These are phyloP conservation scores for Malthinus seriepunctatus DNA, from an alignment of 2,888 invertebrate genomes.

Conservation along the genomic window DNA sequence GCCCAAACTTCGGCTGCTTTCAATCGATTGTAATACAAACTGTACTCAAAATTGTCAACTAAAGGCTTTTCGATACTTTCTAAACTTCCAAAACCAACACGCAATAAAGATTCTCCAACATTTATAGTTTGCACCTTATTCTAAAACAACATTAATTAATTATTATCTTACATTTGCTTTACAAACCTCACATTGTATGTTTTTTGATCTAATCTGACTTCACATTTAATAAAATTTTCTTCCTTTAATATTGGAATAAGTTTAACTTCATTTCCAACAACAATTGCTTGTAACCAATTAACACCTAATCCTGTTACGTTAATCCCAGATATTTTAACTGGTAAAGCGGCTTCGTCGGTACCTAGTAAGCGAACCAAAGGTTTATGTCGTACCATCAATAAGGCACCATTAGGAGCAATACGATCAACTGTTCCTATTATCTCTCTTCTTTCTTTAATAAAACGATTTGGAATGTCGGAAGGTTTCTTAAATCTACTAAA, in stretches of 20 bases:
- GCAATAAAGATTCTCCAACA: slow-evolving; percentile 59
- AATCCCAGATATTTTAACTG: slow-evolving; percentile 59
- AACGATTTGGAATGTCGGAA: slow-evolving; percentile 51
- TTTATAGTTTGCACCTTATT: slow-evolving; percentile 51
- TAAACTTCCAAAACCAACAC: slow-evolving; percentile 71
- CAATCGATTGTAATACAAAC: slow-evolving; percentile 52
- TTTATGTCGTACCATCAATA: slow-evolving; percentile 53
- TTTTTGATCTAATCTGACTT: slow-evolving; percentile 49
- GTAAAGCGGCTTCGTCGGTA: slow-evolving; percentile 47
- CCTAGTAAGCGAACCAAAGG: slow-evolving; percentile 48
- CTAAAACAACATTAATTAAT: slow-evolving; percentile 35
- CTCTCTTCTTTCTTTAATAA: slow-evolving; percentile 49
- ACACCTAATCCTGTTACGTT: slow-evolving; percentile 56
- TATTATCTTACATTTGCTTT: background rate
- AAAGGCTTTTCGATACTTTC: slow-evolving; percentile 71
- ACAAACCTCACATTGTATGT: slow-evolving; percentile 30
- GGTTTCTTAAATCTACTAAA: slow-evolving; percentile 53
- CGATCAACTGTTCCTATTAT: slow-evolving; percentile 51
- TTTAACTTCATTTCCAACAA: slow-evolving; percentile 50
- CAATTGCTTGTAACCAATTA: slow-evolving; percentile 55
- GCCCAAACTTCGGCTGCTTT: slow-evolving; percentile 55
- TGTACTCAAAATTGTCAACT: slow-evolving; percentile 44
- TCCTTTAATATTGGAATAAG: slow-evolving; percentile 53
- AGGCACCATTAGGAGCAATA: slow-evolving; percentile 50
- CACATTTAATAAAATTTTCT: slow-evolving; percentile 54